Evolutionary conservation across 2,888 invertebrate species (phyloP).

Genomic region (Caenorhabditis auriculariae): DNA sequence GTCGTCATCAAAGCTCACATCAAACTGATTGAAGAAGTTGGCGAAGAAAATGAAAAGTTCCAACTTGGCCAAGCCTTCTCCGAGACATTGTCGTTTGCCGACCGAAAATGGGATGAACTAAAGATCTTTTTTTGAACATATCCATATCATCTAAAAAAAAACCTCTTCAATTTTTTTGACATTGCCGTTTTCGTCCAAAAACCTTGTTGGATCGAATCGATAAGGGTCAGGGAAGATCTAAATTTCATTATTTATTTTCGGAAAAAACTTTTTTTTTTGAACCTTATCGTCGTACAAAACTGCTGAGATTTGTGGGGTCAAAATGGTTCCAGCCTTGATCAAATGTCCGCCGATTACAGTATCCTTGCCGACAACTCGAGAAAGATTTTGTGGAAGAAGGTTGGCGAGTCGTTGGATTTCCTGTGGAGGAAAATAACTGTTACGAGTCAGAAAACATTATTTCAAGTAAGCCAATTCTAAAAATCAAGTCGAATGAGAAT

Average conservation of each 20-base stretch:
- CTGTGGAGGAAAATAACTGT: slow-evolving; percentile 8
- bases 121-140: neutral
- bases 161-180: slow-evolving; percentile 23
- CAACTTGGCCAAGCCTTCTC: slow-evolving; percentile 34
- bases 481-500: too few species aligned
- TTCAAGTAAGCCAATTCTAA: too few species aligned
- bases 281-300: slow-evolving; percentile 29
- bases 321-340: slow-evolving; percentile 20
- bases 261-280: neutral
- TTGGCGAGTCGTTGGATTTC: slow-evolving; percentile 37
- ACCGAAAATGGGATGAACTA: slow-evolving; percentile 36
- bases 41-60: slow-evolving; percentile 37
- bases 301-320: slow-evolving; percentile 35
- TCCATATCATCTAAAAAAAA: neutral
- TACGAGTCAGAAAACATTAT: neutral
- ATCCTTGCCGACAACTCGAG: slow-evolving; percentile 12
- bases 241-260: neutral
- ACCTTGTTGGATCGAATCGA: slow-evolving; percentile 22
- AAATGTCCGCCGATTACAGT: slow-evolving; percentile 15
- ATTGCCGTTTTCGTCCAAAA: slow-evolving; percentile 14
- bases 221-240: slow-evolving; percentile 32
- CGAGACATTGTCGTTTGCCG: slow-evolving; percentile 40
- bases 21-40: slow-evolving; percentile 33
- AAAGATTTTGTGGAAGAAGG: slow-evolving; percentile 32
- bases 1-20: slow-evolving; percentile 2